Conservation (phyloP, 1,140 invertebrate species). For the Orussus abietinus region DNA sequence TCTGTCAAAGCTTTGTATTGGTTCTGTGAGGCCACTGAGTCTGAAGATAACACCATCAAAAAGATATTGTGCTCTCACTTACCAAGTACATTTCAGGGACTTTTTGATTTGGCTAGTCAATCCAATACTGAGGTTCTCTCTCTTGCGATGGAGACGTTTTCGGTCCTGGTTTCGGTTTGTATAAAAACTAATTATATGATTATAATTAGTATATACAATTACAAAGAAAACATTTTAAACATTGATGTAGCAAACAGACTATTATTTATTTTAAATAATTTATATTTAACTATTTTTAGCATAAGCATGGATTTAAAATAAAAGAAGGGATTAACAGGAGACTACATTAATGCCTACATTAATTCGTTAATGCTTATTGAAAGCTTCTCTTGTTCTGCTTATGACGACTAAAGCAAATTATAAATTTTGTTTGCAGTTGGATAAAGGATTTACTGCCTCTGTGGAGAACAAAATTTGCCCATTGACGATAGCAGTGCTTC, state of each 20-base stretch:
- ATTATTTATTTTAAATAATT: conserved; percentile 4
- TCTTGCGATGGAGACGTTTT: conserved; percentile 66
- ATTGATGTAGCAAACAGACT: too few species aligned
- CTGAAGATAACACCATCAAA: conserved; percentile 28
- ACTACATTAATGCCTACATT: too few species aligned
- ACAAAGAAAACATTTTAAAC: too few species aligned
- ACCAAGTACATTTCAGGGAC: conserved; percentile 43
- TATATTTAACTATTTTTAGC: conserved; percentile 6
- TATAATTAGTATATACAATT: too few species aligned
- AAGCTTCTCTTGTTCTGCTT: conserved; percentile 2
- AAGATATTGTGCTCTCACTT: conserved; percentile 41
- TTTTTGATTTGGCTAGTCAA: conserved; percentile 40
- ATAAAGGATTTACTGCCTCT: conserved; percentile 65
- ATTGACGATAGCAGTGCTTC: conserved; percentile 68
- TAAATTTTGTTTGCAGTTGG: conserved; percentile 56
- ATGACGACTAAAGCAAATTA: too few species aligned
- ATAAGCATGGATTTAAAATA: too few species aligned
- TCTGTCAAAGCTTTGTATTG: conserved; percentile 52
- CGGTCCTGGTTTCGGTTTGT: conserved; percentile 62
- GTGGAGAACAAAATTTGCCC: conserved; percentile 67
- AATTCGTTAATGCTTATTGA: too few species aligned
- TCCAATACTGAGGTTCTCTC: conserved; percentile 56
- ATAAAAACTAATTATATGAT: too few species aligned
- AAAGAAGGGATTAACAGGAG: too few species aligned
- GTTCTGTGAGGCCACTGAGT: conserved; percentile 34